These are phyloP conservation scores for Chroicocephalus ridibundus DNA, from an alignment of 2,113 vertebrate species.

Conservation along the genomic window DNA sequence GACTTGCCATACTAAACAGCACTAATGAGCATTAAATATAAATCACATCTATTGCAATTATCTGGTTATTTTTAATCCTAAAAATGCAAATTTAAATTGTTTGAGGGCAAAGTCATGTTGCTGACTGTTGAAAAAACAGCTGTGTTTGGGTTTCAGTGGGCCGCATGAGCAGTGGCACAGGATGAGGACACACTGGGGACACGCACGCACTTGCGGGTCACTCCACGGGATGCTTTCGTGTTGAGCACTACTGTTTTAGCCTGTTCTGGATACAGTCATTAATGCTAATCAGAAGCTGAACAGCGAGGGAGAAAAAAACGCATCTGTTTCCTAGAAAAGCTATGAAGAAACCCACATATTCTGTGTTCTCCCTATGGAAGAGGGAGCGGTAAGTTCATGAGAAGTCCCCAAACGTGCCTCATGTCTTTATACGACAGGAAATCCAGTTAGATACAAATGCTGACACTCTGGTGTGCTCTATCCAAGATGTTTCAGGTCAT, in stretches of 20 bases:
- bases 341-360: neutral
- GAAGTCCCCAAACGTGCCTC: conserved; percentile 12
- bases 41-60: neutral
- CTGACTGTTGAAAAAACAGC: neutral
- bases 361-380: neutral
- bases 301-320: neutral
- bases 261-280: neutral
- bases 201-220: rapidly evolving
- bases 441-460: conserved; percentile 40
- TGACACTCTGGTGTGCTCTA: conserved; percentile 2
- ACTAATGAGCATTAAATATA: neutral
- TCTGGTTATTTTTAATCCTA: neutral
- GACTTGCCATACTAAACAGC: neutral
- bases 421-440: conserved; percentile 20
- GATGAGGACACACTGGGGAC: neutral
- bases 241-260: neutral
- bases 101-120: neutral
- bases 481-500: conserved; percentile 56
- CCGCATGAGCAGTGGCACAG: neutral
- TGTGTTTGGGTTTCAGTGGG: neutral
- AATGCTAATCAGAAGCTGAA: neutral
- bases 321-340: neutral
- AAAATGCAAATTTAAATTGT: neutral
- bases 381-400: neutral
- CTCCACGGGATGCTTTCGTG: neutral